Conservation (phyloP, 2,888 invertebrate genomes). For the Trimorus sp. region DNA sequence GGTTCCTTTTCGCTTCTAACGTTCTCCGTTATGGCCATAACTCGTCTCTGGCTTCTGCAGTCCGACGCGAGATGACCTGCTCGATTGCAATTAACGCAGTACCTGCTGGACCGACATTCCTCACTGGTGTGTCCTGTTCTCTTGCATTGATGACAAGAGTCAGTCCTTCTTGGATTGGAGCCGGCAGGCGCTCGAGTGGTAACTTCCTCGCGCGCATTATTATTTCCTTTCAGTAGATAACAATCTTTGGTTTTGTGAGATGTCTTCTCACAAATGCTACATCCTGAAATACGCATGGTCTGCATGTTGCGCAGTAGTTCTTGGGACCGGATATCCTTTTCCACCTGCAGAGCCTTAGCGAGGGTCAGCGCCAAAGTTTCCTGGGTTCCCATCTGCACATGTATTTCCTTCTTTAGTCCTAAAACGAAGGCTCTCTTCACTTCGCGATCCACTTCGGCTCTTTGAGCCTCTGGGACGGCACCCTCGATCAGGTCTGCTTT, state of each 20-base stretch:
- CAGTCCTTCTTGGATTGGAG: not conserved
- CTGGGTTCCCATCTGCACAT: not conserved
- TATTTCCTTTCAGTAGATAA: not conserved
- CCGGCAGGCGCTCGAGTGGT: too few relatives aligned
- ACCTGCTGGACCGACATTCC: not conserved
- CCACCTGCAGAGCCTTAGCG: not conserved
- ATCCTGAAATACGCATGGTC: not conserved
- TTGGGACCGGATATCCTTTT: not conserved
- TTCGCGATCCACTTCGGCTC: not conserved
- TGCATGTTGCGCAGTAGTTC: not conserved
- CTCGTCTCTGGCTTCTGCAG: not conserved
- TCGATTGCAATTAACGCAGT: not conserved
- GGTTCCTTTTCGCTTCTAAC: not conserved
- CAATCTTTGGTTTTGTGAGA: conserved; percentile 13
- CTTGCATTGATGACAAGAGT: not conserved
- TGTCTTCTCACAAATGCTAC: conserved; percentile 5
- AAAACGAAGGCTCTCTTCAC: not conserved
- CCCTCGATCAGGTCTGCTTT: not conserved
- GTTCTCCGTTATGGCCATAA: not conserved
- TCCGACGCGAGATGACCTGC: not conserved
- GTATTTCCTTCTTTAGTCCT: not conserved
- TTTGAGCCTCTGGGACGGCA: not conserved
- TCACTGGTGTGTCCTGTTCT: not conserved
- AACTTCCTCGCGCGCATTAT: too few relatives aligned
- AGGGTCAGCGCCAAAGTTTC: not conserved